Conservation (phyloP, 2,888 invertebrate species). For the Fissipunctia ypsillon region DNA sequence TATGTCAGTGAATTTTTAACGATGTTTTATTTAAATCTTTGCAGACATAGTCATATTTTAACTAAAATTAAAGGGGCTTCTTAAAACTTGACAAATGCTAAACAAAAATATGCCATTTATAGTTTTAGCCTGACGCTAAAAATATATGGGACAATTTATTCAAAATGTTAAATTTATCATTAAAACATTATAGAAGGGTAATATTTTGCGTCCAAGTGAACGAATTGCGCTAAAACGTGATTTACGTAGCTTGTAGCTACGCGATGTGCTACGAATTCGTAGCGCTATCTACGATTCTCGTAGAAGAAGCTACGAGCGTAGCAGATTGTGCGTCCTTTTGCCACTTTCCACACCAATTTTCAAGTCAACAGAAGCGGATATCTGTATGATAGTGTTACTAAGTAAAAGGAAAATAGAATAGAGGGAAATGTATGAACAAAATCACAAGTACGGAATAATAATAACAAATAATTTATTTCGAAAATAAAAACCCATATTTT, state of each 20-base stretch:
- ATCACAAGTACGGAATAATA: not conserved
- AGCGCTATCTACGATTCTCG: constrained; percentile 61
- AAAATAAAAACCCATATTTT: too few species aligned
- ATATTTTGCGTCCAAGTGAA: constrained; percentile 47
- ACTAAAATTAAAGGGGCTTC: too few species aligned
- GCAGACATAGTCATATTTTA: not conserved
- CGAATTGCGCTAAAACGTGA: constrained; percentile 51
- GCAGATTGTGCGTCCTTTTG: constrained; percentile 21
- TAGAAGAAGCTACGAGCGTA: constrained; percentile 57
- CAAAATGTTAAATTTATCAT: constrained; percentile 6
- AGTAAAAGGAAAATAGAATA: too few species aligned
- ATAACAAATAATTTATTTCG: too few species aligned
- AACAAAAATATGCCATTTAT: constrained; percentile 3
- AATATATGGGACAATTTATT: constrained; percentile 2
- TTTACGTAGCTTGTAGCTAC: constrained; percentile 57
- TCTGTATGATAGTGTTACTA: not conserved
- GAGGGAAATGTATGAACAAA: not conserved
- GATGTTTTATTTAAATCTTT: not conserved
- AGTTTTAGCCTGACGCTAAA: not conserved
- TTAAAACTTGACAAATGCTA: not conserved
- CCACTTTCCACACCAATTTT: constrained; percentile 28
- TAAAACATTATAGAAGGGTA: constrained; percentile 23
- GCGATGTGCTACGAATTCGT: constrained; percentile 65
- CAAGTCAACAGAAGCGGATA: not conserved
- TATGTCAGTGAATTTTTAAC: not conserved